A percentile compares a stretch with the other conserved stretches of the same genome.
Conservation (phyloP, 2,888 invertebrate genomes). For the Andrena bucephala region DNA sequence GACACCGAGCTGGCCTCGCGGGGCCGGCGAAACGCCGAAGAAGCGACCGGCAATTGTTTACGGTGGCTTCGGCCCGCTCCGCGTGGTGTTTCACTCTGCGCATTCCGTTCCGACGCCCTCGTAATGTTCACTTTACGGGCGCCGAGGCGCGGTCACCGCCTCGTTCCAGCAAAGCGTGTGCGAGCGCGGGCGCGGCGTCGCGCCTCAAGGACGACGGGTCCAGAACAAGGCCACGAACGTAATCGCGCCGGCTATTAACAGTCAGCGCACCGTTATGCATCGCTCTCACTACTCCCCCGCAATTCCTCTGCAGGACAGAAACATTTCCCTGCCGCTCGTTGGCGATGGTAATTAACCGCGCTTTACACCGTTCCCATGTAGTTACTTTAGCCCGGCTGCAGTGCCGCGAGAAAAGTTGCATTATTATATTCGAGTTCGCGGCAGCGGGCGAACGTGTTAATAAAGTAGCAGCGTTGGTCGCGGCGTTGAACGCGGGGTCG, state of each 20-base stretch:
- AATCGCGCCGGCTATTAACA: slow-evolving; percentile 42
- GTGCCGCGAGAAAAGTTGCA: background rate
- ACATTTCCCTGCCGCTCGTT: background rate
- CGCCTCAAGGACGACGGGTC: slow-evolving; percentile 64
- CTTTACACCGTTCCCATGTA: background rate
- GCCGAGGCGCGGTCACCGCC: slow-evolving; percentile 22
- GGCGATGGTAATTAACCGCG: background rate
- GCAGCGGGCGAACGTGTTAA: slow-evolving; percentile 20
- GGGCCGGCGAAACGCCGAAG: background rate
- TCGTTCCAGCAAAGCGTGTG: slow-evolving; percentile 31
- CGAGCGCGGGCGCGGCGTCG: slow-evolving; percentile 29
- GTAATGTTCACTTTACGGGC: slow-evolving; percentile 42
- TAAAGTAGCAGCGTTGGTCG: slow-evolving; percentile 7
- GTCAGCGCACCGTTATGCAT: slow-evolving; percentile 34
- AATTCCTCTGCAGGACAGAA: slow-evolving; percentile 18
- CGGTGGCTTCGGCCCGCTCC: background rate
- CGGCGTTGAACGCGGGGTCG: background rate
- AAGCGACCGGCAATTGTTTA: slow-evolving; percentile 4
- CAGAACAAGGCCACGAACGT: slow-evolving; percentile 60
- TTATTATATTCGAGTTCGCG: slow-evolving; percentile 20
- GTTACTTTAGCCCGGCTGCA: background rate
- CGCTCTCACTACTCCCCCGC: background rate
- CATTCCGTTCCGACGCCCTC: slow-evolving; percentile 15
- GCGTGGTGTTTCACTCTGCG: background rate
- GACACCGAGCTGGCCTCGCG: background rate